Base-by-base conservation (phyloP, 2,888 invertebrate species). In the Stenodema calcarata region DNA sequence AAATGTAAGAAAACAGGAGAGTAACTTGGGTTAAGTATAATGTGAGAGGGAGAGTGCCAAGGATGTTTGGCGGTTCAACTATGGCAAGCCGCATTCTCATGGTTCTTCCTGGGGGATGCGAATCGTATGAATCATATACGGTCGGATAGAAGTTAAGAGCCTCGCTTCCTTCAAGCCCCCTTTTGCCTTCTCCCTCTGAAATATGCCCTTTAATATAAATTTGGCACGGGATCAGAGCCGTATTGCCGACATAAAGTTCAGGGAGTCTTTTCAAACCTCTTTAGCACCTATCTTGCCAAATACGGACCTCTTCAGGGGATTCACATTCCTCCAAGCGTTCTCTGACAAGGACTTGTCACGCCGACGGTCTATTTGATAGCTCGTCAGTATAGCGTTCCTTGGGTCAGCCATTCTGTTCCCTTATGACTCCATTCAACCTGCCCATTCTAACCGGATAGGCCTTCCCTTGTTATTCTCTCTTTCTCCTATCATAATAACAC, bases 131-230 rank as follows among this genome's bases (percentile, higher is more conserved):
- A 78, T 78, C 78, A 78, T 78, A 78, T 42, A 78, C 78, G 78
- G 78, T 78, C 23, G 78, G 78, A 44, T 78, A 44, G 78, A 78
- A 44, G 76, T 76, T 76, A 76, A 42, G 42, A 76, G 76, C 41
- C 42, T 23, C 27, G 78, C 44, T 78, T 78, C 44, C 78, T 78
- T 44, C 44, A 41, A 78, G 14, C 35, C 35, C 35, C 35, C 35
- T 35, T 35, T 35, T 35, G 35, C 42, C 78, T 78, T 44, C 35
- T 27, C 78, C 78, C 62, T 41, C 41, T 69, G 82, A 69, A 82
- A 82, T 82, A 82, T 42, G 62, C 69, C 44, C 62, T 82, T 82
- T 82, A 82, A 82, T 82, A 82, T 82, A 82, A 82, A 82, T 82
- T 82, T 82, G 82, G 82, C 82, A 82, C 82, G 62, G 62, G 54